phyloP scores from a whole-genome alignment of 2,113 vertebrate species.

The Mobula hypostoma region DNA sequence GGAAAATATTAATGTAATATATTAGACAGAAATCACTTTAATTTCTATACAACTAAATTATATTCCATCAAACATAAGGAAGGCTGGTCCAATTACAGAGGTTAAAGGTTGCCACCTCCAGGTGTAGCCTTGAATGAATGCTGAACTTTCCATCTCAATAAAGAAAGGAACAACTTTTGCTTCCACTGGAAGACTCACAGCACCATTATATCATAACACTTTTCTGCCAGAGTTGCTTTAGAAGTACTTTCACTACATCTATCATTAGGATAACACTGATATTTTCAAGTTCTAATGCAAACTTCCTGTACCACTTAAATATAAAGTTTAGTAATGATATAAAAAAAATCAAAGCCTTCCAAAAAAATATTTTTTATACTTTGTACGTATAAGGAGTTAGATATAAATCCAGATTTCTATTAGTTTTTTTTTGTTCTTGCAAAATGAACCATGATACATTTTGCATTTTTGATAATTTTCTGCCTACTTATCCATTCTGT shows the following conservation, averaged over 20 bases:
- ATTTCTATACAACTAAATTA: neutral
- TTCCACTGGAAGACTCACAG: neutral
- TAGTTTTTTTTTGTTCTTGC: neutral
- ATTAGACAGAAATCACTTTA: neutral
- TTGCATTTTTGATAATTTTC: neutral
- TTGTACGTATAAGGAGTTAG: neutral
- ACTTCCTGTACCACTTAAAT: neutral
- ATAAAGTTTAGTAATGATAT: neutral
- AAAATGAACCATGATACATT: neutral
- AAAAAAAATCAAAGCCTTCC: neutral
- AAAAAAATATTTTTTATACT: neutral
- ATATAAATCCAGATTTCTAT: neutral
- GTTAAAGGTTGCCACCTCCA: neutral
- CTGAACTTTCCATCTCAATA: neutral
- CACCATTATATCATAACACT: neutral
- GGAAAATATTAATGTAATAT: neutral
- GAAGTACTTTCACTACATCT: neutral
- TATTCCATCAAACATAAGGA: neutral
- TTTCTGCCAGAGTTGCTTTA: neutral
- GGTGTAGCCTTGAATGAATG: neutral
- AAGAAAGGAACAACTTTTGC: no score
- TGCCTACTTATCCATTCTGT: neutral
- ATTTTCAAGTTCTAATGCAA: no score
- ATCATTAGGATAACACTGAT: no score
- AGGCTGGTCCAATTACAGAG: neutral